Conservation (phyloP, 1,140 invertebrate genomes). For the Helicoverpa armigera region DNA sequence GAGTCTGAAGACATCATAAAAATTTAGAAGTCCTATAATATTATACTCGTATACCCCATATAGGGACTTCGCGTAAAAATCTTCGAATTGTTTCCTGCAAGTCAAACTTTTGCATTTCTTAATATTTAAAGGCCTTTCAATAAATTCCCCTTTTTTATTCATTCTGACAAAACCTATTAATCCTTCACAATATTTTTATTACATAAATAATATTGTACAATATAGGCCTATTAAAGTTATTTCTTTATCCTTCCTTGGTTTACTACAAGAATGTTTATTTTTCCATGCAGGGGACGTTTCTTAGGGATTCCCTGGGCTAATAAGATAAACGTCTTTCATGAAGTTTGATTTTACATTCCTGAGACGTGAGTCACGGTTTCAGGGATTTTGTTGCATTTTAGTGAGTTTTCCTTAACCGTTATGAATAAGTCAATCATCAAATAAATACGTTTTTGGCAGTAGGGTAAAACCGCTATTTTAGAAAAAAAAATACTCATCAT, state of each 20-base stretch:
- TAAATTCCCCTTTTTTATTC: neutral
- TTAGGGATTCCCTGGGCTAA: neutral
- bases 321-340: neutral
- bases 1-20: neutral
- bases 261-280: neutral
- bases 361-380: neutral
- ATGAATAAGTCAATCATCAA: too few species aligned
- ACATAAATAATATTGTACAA: too few species aligned
- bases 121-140: neutral
- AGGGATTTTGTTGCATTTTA: neutral
- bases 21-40: neutral
- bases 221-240: too few species aligned
- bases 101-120: too few species aligned
- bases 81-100: too few species aligned
- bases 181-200: neutral
- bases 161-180: neutral
- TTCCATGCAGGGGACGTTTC: neutral
- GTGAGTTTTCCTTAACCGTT: neutral
- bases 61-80: neutral
- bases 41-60: too few species aligned
- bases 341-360: neutral
- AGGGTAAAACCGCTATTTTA: too few species aligned
- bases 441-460: too few species aligned
- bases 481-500: too few species aligned
- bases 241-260: too few species aligned